Percentiles rank a stretch among this genome's conserved stretches.
Evolutionary conservation across 2,113 vertebrate species (phyloP).

Genomic region (Catharus bicknelli): DNA sequence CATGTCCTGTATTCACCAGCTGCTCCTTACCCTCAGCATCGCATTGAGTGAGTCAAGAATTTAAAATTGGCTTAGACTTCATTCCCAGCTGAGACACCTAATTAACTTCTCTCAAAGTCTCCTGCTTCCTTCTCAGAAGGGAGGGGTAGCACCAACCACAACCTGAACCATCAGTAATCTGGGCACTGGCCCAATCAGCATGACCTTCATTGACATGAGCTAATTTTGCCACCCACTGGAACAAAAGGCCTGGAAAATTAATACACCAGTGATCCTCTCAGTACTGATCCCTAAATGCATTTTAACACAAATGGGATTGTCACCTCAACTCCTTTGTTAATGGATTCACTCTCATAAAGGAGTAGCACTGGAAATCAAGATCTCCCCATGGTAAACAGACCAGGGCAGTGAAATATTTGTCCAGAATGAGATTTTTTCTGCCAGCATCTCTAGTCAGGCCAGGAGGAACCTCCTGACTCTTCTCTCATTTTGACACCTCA

Average conservation of each 20-base stretch:
- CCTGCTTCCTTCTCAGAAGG: not conserved
- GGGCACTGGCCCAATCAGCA: not conserved
- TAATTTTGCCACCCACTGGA: constrained; percentile 20
- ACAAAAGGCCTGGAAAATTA: constrained; percentile 61
- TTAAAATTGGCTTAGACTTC: not conserved
- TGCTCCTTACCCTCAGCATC: not conserved
- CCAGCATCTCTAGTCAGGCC: not conserved
- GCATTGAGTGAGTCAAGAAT: not conserved
- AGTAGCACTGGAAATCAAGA: constrained; percentile 46
- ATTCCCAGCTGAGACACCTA: not conserved
- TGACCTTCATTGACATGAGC: not conserved
- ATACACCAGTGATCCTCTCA: constrained; percentile 31
- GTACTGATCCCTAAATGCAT: constrained; percentile 53
- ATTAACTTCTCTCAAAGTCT: not conserved
- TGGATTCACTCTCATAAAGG: constrained; percentile 35
- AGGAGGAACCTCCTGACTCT: not conserved
- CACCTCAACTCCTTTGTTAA: constrained; percentile 66
- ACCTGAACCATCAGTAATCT: not conserved
- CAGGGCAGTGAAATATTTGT: not conserved
- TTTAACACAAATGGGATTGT: constrained; percentile 64
- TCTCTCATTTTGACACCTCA: not conserved
- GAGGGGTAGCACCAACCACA: not conserved
- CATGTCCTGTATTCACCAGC: not conserved
- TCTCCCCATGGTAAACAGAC: constrained; percentile 20
- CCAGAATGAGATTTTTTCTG: not conserved